Evolutionary conservation across 1,140 invertebrate genomes (phyloP), one percentile per base, ranked within the genome.

Genomic region (Druon quercuslanigerum): DNA sequence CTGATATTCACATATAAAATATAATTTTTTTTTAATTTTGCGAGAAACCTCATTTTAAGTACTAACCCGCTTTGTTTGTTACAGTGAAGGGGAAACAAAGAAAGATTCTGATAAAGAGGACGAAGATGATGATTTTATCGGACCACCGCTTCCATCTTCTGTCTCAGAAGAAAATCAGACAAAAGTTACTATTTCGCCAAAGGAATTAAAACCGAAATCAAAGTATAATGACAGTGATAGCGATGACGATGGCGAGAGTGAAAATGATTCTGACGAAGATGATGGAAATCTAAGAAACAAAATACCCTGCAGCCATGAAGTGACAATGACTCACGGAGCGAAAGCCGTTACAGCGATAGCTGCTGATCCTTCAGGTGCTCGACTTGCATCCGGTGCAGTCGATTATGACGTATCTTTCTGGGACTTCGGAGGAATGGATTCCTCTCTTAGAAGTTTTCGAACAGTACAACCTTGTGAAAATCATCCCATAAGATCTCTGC

Each of bases 381-480:
- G 98, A 40, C 90, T 99, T 14, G 97, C 97, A 0, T 96, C 96
- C n/a, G 98, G 98, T 12, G 96, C 96, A 8, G 94, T 97, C 33
- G 98, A 99, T 87, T 99, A 99, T 91, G 97, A 99, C 82, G 95
- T 99, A 0, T 96, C 95, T 76, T 96, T 99, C 81, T 99, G 97
- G 97, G 98, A 99, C 91, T 99, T 99, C 93, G 96, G 97, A 75
- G 98, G 98, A 11, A 99, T 99, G 98, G 98, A 99, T 90, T 93
- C 96, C 0, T 94, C 95, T 0, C 93, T 99, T 91, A 93, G 96
- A 72, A 96, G 96, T 80, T 99, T 99, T 87, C 93, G 98, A n/a
- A 96, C 95, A 0, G 90, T 99, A 9, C 94, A 96, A 81, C 98
- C 98, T 0, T 98, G 97, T 90, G 98, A 99, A 89, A 97, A 98